Percentiles rank a stretch among this genome's conserved stretches.
Evolutionary conservation across 2,113 vertebrate genomes (phyloP).

Genomic region (Montifringilla adamsi): DNA sequence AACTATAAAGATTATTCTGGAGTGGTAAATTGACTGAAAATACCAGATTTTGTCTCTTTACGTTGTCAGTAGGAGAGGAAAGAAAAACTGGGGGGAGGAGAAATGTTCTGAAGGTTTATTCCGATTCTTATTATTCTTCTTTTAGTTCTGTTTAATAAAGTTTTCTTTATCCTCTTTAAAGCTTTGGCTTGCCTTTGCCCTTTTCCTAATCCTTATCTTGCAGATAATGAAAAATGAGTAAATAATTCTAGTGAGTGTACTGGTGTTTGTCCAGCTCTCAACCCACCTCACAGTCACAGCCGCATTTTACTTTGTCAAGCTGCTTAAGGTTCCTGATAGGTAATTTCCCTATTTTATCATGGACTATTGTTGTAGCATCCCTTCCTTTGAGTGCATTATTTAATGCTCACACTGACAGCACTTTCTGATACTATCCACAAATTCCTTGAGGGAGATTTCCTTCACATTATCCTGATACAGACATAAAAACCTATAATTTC

Average conservation of each 20-base stretch:
- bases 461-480: neutral
- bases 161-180: neutral
- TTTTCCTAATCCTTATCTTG: neutral
- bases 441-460: neutral
- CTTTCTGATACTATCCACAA: neutral
- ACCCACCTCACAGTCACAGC: neutral
- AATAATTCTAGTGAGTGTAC: neutral
- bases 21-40: neutral
- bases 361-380: accelerated
- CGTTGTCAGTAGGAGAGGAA: neutral
- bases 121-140: neutral
- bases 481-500: neutral
- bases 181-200: neutral
- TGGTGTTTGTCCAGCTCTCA: accelerated
- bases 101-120: neutral
- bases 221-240: neutral
- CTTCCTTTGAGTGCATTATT: neutral
- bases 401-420: neutral
- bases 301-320: neutral
- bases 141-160: neutral
- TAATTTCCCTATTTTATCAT: neutral
- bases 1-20: neutral
- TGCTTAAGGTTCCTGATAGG: neutral
- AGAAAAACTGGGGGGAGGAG: neutral
- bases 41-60: neutral